These are phyloP conservation scores for Lordiphosa andalusiaca DNA, from an alignment of 2,888 invertebrate species.

Conservation along the genomic window DNA sequence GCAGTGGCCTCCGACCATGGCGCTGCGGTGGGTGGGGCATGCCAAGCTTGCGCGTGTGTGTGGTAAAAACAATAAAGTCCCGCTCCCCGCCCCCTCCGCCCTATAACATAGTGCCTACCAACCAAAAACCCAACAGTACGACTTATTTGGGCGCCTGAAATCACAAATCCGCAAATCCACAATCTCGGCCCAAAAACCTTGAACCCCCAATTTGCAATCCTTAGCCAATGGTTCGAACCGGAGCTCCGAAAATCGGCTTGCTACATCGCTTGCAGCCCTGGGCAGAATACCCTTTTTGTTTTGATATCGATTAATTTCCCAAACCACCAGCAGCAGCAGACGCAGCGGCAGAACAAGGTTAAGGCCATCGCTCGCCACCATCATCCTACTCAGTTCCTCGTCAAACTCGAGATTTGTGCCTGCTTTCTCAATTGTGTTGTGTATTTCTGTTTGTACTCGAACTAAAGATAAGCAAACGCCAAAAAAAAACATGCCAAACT, in stretches of 20 bases:
- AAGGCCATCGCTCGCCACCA: constrained; percentile 51
- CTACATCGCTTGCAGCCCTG: too few species aligned
- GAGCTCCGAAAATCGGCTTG: too few species aligned
- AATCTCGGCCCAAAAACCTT: too few species aligned
- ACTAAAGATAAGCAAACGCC: constrained; percentile 62
- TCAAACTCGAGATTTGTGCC: constrained; percentile 28
- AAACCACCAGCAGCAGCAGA: too few species aligned
- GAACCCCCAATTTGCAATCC: too few species aligned
- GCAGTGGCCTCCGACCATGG: constrained; percentile 47
- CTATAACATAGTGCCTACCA: not conserved
- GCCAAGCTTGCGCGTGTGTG: constrained; percentile 34
- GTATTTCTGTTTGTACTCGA: constrained; percentile 37
- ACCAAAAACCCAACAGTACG: constrained; percentile 40
- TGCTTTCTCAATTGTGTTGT: constrained; percentile 39
- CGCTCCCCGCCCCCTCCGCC: constrained; percentile 3
- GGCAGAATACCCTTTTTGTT: too few species aligned
- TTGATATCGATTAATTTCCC: too few species aligned
- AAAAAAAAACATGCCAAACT: constrained; percentile 50
- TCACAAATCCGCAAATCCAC: too few species aligned
- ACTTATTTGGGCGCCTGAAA: constrained; percentile 8
- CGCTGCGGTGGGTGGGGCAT: constrained; percentile 62
- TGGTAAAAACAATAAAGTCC: constrained; percentile 35
- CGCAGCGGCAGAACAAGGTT: too few species aligned
- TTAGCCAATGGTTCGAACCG: too few species aligned
- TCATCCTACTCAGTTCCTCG: constrained; percentile 40